Evolutionary conservation across 2,888 invertebrate species (phyloP).

Genomic region (Trissolcus brochymenae): DNA sequence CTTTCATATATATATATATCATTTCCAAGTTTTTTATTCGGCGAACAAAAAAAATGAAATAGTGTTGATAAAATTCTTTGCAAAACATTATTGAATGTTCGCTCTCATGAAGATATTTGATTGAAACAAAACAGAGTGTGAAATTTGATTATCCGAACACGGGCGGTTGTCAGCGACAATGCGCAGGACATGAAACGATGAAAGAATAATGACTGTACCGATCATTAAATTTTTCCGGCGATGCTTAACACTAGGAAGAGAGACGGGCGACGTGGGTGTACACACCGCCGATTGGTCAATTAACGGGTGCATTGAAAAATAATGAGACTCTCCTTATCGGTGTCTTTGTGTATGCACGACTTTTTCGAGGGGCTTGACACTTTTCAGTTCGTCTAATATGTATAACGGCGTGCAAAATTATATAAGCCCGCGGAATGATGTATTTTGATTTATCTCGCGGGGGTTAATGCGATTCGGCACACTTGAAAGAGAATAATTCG

Average conservation of each 20-base stretch:
- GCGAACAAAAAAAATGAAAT: not conserved
- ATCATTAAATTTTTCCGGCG: conserved; percentile 76
- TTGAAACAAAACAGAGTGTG: too few relatives aligned
- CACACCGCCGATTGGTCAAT: conserved; percentile 72
- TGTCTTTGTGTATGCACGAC: conserved; percentile 18
- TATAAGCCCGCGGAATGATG: conserved; percentile 7
- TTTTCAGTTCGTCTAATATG: conserved; percentile 2
- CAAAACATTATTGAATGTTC: too few relatives aligned
- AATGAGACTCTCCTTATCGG: conserved; percentile 65
- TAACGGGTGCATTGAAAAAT: conserved; percentile 75
- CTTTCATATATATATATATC: not conserved
- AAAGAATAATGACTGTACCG: conserved; percentile 61
- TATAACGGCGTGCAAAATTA: conserved; percentile 2
- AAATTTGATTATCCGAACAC: too few relatives aligned
- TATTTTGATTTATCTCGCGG: conserved; percentile 8
- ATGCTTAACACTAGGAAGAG: conserved; percentile 71
- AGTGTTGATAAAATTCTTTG: too few relatives aligned
- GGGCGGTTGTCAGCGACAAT: conserved; percentile 28
- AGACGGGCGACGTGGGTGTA: conserved; percentile 62
- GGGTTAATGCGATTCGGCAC: conserved; percentile 11
- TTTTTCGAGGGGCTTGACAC: conserved; percentile 1
- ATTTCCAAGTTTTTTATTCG: not conserved
- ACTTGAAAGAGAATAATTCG: conserved; percentile 16
- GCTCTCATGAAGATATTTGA: too few relatives aligned
- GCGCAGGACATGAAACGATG: conserved; percentile 45